phyloP scores from a whole-genome alignment of 2,113 vertebrate species.

The Tupaia tana region DNA sequence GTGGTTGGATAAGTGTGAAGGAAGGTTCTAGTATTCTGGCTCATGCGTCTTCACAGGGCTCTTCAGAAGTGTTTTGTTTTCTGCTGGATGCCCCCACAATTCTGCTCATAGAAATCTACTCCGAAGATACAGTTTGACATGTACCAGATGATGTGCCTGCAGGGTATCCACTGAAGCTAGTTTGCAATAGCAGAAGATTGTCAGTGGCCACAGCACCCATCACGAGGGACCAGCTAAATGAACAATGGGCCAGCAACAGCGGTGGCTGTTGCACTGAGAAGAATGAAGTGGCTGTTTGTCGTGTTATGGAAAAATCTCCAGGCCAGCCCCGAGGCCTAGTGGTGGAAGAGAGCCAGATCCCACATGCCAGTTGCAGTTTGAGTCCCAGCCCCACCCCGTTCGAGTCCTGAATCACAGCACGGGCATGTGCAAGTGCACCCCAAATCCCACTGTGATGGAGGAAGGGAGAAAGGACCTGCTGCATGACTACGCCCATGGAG shows the following conservation, averaged over 20 bases:
- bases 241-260: no score
- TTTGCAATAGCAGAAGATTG: neutral
- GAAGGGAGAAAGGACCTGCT: no score
- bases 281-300: neutral
- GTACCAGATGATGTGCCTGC: neutral
- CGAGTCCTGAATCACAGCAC: no score
- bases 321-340: neutral
- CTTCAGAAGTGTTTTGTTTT: neutral
- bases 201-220: neutral
- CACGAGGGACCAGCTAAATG: neutral
- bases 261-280: no score
- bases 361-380: no score
- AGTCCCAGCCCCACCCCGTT: no score
- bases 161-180: neutral
- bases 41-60: accelerated
- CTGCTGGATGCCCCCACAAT: neutral
- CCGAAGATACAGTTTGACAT: neutral
- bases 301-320: neutral
- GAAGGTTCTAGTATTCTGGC: neutral
- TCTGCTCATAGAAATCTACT: neutral
- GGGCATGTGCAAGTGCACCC: no score
- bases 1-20: neutral
- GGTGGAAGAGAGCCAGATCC: no score
- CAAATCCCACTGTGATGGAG: no score
- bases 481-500: no score